phyloP scores from a whole-genome alignment of 2,113 vertebrate species.

The Hiodon alosoides region DNA sequence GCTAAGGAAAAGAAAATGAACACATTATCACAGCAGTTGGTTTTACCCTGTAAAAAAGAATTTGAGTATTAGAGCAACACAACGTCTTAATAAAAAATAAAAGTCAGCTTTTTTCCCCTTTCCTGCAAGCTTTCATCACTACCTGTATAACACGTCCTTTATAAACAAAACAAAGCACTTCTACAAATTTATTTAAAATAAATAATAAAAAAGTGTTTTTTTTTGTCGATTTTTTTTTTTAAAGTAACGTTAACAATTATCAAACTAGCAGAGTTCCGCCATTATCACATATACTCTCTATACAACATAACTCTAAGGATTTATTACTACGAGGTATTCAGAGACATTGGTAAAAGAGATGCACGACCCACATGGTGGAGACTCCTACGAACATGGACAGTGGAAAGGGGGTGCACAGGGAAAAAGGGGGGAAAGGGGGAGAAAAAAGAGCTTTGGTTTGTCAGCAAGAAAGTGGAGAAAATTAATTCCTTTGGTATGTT shows the following conservation, averaged over 20 bases:
- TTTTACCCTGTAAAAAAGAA: slow-evolving; percentile 98
- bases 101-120: slow-evolving; percentile 61
- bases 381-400: slow-evolving; percentile 52
- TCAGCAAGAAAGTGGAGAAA: slow-evolving; percentile 80
- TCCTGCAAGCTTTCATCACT: slow-evolving; percentile 70
- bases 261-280: slow-evolving; percentile 88
- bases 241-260: slow-evolving; percentile 86
- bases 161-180: slow-evolving; percentile 75
- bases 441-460: slow-evolving; percentile 87
- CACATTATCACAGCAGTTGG: slow-evolving; percentile 87
- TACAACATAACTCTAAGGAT: slow-evolving; percentile 92
- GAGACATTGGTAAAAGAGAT: slow-evolving; percentile 89
- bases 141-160: slow-evolving; percentile 71
- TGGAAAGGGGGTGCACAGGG: slow-evolving; percentile 45
- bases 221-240: slow-evolving; percentile 27
- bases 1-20: slow-evolving; percentile 78
- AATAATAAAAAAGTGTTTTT: slow-evolving; percentile 85
- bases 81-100: slow-evolving; percentile 68
- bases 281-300: slow-evolving; percentile 91
- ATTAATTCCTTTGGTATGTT: slow-evolving; percentile 92
- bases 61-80: slow-evolving; percentile 66
- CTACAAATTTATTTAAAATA: slow-evolving; percentile 77
- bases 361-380: slow-evolving; percentile 82
- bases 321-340: slow-evolving; percentile 99
- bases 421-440: slow-evolving; percentile 57